Evolutionary conservation across 2,888 invertebrate species (phyloP).

Genomic region (Acanthococcus lagerstroemiae): DNA sequence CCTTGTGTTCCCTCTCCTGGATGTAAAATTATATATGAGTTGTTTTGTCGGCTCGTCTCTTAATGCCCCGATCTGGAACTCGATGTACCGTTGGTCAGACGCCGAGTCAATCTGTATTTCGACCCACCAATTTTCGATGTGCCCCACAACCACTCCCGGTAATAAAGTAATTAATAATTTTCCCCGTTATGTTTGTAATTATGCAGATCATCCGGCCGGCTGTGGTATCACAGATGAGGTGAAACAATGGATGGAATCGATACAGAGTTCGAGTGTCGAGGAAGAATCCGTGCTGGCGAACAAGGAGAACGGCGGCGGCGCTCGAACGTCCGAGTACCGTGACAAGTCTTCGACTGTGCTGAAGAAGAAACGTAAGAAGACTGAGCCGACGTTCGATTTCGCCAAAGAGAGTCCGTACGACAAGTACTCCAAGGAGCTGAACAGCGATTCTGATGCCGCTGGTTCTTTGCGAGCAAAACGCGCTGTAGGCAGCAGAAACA

Average conservation of each 20-base stretch:
- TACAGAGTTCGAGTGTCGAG: conserved; percentile 49
- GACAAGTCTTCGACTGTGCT: neutral
- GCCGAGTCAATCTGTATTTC: too few species aligned
- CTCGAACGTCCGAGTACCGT: conserved; percentile 7
- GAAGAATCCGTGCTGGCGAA: conserved; percentile 34
- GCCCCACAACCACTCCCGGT: too few species aligned
- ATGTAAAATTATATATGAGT: too few species aligned
- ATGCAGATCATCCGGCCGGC: conserved; percentile 43
- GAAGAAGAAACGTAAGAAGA: conserved; percentile 39
- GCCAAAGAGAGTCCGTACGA: conserved; percentile 46
- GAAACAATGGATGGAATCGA: conserved; percentile 61
- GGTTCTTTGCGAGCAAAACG: conserved; percentile 4
- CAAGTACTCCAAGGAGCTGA: conserved; percentile 71
- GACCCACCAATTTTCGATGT: too few species aligned
- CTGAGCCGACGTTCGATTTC: conserved; percentile 45
- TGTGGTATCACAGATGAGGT: conserved; percentile 33
- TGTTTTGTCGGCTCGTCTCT: too few species aligned
- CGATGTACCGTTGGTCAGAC: too few species aligned
- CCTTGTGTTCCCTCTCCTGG: too few species aligned
- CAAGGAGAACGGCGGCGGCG: conserved; percentile 29
- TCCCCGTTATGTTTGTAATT: neutral
- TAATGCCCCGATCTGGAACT: too few species aligned
- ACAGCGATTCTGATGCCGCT: conserved; percentile 41
- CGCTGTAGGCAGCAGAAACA: conserved; percentile 29
- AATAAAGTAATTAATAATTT: neutral